Percentiles rank a stretch among this genome's conserved stretches.
Evolutionary conservation across 2,797 vertebrate genomes (phyloP).

Genomic region (Pangasius sanitwongsei): DNA sequence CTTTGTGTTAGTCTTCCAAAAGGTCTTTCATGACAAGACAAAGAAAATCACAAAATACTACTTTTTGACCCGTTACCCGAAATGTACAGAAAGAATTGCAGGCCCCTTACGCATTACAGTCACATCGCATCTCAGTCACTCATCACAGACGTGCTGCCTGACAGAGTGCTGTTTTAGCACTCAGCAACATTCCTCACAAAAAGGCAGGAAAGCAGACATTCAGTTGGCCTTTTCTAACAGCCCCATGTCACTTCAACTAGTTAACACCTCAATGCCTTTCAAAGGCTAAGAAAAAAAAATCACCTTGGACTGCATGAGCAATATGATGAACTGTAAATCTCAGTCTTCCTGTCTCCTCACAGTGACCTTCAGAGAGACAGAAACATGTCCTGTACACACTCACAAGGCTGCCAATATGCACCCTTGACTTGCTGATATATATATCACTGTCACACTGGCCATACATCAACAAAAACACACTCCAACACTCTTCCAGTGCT

Average conservation of each 20-base stretch:
- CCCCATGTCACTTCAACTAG: conserved; percentile 1
- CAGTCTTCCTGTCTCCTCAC: conserved; percentile 7
- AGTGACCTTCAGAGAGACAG: conserved; percentile 54
- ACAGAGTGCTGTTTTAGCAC: conserved; percentile 40
- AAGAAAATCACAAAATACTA: conserved; percentile 1
- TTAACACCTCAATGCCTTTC: conserved; percentile 31
- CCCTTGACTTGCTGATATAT: conserved; percentile 18
- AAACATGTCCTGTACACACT: conserved; percentile 47
- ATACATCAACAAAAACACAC: not conserved
- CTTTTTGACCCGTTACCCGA: not conserved
- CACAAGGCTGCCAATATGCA: conserved; percentile 21
- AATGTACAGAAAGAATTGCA: not conserved
- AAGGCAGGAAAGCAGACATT: conserved; percentile 37
- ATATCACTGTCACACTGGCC: conserved; percentile 39
- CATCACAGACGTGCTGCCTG: conserved; percentile 19
- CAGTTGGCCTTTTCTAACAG: conserved; percentile 25
- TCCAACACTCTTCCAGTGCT: conserved; percentile 31
- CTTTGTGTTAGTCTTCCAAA: not conserved
- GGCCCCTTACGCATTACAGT: conserved; percentile 10
- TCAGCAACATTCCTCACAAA: conserved; percentile 15
- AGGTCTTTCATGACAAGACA: conserved; percentile 7
- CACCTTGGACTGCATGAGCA: conserved; percentile 6
- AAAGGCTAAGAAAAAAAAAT: conserved; percentile 19
- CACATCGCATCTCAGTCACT: conserved; percentile 25
- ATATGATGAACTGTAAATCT: conserved; percentile 23